Evolutionary conservation across 2,888 invertebrate genomes (phyloP), one percentile per base, ranked within the genome.

Genomic region (Caprella mutica): DNA sequence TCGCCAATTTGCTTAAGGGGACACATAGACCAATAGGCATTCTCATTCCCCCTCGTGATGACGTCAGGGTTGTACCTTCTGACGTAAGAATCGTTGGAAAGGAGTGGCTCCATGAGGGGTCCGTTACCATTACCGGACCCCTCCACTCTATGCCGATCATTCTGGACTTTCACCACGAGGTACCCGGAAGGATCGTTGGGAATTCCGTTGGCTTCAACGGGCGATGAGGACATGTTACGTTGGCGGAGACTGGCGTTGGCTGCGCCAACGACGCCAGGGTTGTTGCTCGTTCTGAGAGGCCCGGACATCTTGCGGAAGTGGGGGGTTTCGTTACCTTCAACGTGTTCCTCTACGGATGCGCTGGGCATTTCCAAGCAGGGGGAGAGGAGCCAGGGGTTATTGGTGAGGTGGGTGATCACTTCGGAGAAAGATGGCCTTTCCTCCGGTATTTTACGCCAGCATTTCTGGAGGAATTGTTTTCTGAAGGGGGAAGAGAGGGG

Each of bases 321-420:
- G 3, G 59, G 21, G 14, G 58, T 54, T 8, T 57, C 39, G 2
- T 56, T 52, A 26, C 59, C 60, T 33, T 55, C 55, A 35, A 58
- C 64, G 23, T 57, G 58, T 19, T 57, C 42, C 27, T 64, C 57
- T 5, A 64, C 58, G 27, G 71, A 82, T 42, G 82, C 80, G 54
- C 80, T 76, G 51, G 84, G 87, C 65, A 81, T 80, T 70, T 89
- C 89, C 38, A 88, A 76, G 69, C 86, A 85, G 0, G 91, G 87
- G 27, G 81, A 74, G 52, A 92, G 75, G 55, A 91, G 78, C 4
- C 84, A 79, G 17, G 86, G 84, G 71, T 83, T 82, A 68, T 81
- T 84, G 2, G 84, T 60, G 60, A 92, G 77, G 69, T 84, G 82
- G 62, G 87, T 88, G 1, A 86, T 84, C 59, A 92, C 82, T 72